Evolutionary conservation across 2,888 invertebrate species (phyloP).

Genomic region (Perizoma flavofasciatum): DNA sequence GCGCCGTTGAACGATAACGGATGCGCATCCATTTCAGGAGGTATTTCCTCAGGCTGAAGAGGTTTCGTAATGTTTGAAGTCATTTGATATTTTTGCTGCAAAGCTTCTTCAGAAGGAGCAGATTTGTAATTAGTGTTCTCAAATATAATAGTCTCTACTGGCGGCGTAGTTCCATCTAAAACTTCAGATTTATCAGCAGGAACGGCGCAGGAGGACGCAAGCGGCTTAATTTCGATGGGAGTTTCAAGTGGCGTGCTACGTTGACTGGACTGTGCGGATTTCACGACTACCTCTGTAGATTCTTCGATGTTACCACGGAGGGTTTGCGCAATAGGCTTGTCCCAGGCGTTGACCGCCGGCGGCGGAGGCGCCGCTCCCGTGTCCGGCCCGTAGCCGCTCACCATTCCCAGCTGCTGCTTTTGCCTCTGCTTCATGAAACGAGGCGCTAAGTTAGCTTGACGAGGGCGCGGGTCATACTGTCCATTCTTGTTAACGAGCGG

Average conservation of each 20-base stretch:
- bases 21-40: slow-evolving; percentile 77
- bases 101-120: slow-evolving; percentile 86
- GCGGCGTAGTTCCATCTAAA: slow-evolving; percentile 90
- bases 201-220: slow-evolving; percentile 52
- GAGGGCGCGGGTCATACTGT: slow-evolving; percentile 76
- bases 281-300: slow-evolving; percentile 60
- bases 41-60: slow-evolving; percentile 76
- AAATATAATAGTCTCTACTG: slow-evolving; percentile 94
- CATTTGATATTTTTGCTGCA: slow-evolving; percentile 86
- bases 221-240: slow-evolving; percentile 61
- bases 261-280: slow-evolving; percentile 73
- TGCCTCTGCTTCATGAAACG: slow-evolving; percentile 90
- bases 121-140: slow-evolving; percentile 96
- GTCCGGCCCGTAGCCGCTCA: slow-evolving; percentile 75
- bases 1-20: slow-evolving; percentile 72
- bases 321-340: slow-evolving; percentile 90
- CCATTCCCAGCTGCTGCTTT: slow-evolving; percentile 76
- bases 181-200: slow-evolving; percentile 82
- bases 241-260: slow-evolving; percentile 74
- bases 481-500: slow-evolving; percentile 66
- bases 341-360: slow-evolving; percentile 93
- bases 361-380: slow-evolving; percentile 85
- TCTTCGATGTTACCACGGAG: slow-evolving; percentile 83
- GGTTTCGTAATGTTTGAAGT: slow-evolving; percentile 71
- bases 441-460: slow-evolving; percentile 87